Base-by-base conservation (phyloP, 1,140 invertebrate species). In the Meloidogyne hapla region DNA sequence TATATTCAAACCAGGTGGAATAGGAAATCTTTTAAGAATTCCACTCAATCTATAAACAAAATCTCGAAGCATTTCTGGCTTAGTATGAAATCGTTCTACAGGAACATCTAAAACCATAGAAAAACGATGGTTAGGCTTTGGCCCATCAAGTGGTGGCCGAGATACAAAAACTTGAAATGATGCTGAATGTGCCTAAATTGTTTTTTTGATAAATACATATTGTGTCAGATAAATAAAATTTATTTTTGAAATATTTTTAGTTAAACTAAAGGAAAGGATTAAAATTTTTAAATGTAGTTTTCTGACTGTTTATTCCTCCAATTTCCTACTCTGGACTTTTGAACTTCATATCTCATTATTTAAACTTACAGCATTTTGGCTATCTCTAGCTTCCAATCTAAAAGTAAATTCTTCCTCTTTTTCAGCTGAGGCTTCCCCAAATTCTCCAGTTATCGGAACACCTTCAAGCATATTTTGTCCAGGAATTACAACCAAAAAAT, bases 131-230 rank as follows among this genome's bases (percentile, higher is more conserved):
- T 73, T 77, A 18, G 68, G 69, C 28, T 71, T 71, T n/a, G 48
- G 21, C 73, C 56, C 25, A 62, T 56, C n/a, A 61, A 69, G 13
- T 25, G 33, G 64, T 65, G 21, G 13, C 23, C 45, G 25, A 40
- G 38, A 23, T 68, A 77, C 76, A 23, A 67, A 40, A 13, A 77
- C 76, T 77, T 77, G 70, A 33, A 77, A 77, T 13, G 76, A 61
- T 33, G 56, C 33, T n/a, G 76, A 77, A 76, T 65, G 45, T 40
- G 76, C 42, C 76, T 77, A n/a, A 77, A 77, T 77, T 8, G 13
- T 18, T 18, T 18, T 18, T 42, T 25, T n/a, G n/a, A n/a, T n/a
- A n/a, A n/a, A n/a, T n/a, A n/a, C n/a, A n/a, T n/a, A n/a, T n/a
- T n/a, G n/a, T n/a, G n/a, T n/a, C n/a, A n/a, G n/a, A n/a, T n/a